Base-by-base conservation (phyloP, 1,140 invertebrate genomes). In the Diorhabda carinulata region DNA sequence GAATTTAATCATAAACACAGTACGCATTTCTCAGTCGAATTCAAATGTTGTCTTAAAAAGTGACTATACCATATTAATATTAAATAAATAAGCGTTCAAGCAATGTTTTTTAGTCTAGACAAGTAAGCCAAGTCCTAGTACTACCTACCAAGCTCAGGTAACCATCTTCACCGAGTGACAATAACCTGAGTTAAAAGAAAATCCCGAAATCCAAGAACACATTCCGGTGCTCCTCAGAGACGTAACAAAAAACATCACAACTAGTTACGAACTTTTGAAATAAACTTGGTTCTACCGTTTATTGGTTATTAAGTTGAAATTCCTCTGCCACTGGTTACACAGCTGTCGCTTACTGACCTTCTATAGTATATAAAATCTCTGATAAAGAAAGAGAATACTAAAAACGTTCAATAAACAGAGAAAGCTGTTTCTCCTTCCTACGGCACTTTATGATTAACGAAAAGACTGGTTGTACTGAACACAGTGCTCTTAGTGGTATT, bases 201-300 rank as follows among this genome's bases (percentile, higher is more conserved):
- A 62, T 8, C 61, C 61, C 41, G n/a, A 62, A 62, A 43, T 62
- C 61, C 61, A 44, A 44, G 43, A 62, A 62, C 44, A 43, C 61
- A 62, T 62, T 62, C 61, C 43, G 7, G 41, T 4, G 47, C n/a
- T 6, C n/a, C 47, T 52, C 6, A 52, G 47, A 8, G 25, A 25
- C 25, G 25, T n/a, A 2, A 4, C 47, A 52, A 52, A n/a, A 52
- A 52, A 52, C 47, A 52, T 3, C 2, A 3, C 47, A 2, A n/a
- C 25, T 25, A 25, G 25, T 25, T 25, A 25, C 25, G 25, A 25
- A 25, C 25, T 25, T 25, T 25, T 25, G 25, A 25, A 25, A 25
- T 25, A 25, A 25, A 25, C 25, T 25, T 25, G 25, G 25, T 25
- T 25, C 25, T 25, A 25, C 25, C 25, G 25, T 25, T 25, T 25